Conservation (phyloP, 2,888 invertebrate genomes). For the Philereme vetulata region DNA sequence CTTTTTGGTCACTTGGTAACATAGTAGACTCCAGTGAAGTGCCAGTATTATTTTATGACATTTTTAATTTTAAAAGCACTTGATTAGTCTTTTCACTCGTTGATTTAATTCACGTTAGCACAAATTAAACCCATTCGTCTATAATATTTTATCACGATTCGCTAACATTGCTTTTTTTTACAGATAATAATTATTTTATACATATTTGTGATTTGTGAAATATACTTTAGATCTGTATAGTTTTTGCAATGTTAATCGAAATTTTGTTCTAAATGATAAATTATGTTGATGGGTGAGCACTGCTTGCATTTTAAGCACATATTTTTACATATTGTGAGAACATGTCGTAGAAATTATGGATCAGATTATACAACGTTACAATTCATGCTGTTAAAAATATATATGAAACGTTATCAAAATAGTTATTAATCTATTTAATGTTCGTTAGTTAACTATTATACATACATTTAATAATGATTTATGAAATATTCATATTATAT, state of each 20-base stretch:
- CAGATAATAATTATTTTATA: conserved; percentile 2
- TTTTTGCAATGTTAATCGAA: conserved; percentile 39
- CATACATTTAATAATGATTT: not conserved
- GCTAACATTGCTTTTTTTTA: not conserved
- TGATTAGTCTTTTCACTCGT: conserved; percentile 19
- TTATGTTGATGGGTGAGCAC: conserved; percentile 21
- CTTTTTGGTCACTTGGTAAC: no score
- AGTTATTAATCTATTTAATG: not conserved
- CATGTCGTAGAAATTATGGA: conserved; percentile 57
- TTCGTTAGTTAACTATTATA: not conserved
- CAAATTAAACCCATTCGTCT: conserved; percentile 11
- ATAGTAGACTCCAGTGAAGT: not conserved
- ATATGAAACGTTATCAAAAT: not conserved
- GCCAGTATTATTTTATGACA: conserved; percentile 19
- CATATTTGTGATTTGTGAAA: not conserved
- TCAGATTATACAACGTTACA: conserved; percentile 49
- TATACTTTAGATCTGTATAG: conserved; percentile 62
- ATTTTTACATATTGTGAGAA: conserved; percentile 20
- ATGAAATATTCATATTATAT: not conserved
- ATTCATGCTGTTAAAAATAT: conserved; percentile 27
- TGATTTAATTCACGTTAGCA: conserved; percentile 11
- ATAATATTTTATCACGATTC: not conserved
- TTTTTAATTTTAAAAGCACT: conserved; percentile 22
- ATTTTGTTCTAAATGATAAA: conserved; percentile 32
- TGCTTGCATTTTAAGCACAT: conserved; percentile 27